Conservation (phyloP, 35 echinoderm and acorn worm genomes). For the Apostichopus parvimensis region DNA sequence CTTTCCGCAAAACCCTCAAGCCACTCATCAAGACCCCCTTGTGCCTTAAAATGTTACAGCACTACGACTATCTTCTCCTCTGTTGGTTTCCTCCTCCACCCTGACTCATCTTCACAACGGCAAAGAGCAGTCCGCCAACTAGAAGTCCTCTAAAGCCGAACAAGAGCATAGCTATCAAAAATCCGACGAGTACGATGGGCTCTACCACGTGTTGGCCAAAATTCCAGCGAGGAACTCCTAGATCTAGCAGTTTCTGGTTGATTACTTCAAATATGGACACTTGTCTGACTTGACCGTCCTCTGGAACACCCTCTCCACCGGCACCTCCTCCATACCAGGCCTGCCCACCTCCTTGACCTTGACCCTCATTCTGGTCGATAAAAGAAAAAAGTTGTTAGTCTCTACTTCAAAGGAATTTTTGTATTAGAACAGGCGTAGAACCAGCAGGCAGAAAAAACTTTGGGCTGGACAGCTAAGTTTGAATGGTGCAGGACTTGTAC, state of each 20-base stretch:
- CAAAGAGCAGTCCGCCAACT: slow-evolving; percentile 78
- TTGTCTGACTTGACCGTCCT: slow-evolving; percentile 56
- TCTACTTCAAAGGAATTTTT: too few relatives aligned
- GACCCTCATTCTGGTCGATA: slow-evolving; percentile 23
- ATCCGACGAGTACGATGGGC: slow-evolving; percentile 83
- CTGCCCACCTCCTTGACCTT: slow-evolving; percentile 53
- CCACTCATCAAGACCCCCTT: too few relatives aligned
- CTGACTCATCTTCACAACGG: slow-evolving; percentile 81
- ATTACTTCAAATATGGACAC: slow-evolving; percentile 86
- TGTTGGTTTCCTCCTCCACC: slow-evolving; percentile 14
- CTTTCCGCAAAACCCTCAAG: too few relatives aligned
- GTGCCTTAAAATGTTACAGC: too few relatives aligned
- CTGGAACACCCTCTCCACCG: not conserved
- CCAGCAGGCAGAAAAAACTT: too few relatives aligned
- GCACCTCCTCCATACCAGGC: slow-evolving; percentile 55
- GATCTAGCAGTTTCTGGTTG: slow-evolving; percentile 80
- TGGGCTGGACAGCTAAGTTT: too few relatives aligned
- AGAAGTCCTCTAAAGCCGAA: slow-evolving; percentile 85
- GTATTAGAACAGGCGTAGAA: too few relatives aligned
- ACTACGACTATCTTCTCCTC: slow-evolving; percentile 1
- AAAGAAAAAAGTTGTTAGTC: not conserved
- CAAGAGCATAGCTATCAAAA: slow-evolving; percentile 72
- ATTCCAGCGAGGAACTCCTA: slow-evolving; percentile 80
- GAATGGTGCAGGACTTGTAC: too few relatives aligned
- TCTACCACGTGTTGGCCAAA: slow-evolving; percentile 71